Evolutionary conservation across 2,888 invertebrate species (phyloP).

Genomic region (Xylota segnis): DNA sequence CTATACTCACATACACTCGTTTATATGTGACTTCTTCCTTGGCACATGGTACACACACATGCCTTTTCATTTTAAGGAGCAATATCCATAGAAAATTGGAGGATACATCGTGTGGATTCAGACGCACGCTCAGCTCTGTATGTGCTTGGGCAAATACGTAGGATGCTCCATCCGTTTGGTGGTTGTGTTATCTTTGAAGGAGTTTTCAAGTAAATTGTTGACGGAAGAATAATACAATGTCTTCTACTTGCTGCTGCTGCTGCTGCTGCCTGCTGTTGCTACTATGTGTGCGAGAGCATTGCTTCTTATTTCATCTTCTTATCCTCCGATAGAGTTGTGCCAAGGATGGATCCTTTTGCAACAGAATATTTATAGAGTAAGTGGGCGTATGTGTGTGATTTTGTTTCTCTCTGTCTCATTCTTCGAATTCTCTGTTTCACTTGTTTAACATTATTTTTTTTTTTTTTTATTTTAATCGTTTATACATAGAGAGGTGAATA

Average conservation of each 20-base stretch:
- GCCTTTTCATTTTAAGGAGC: constrained; percentile 69
- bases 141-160: constrained; percentile 27
- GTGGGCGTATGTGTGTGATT: constrained; percentile 33
- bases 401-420: neutral
- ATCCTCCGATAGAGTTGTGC: neutral
- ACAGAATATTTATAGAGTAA: neutral
- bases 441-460: neutral
- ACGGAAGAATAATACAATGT: constrained; percentile 60
- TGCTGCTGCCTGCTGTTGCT: neutral
- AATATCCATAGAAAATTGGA: constrained; percentile 65
- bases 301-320: constrained; percentile 9
- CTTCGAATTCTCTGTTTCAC: neutral
- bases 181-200: constrained; percentile 40
- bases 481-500: constrained; percentile 44
- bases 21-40: constrained; percentile 32
- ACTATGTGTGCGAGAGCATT: neutral
- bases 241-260: constrained; percentile 14
- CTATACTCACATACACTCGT: neutral
- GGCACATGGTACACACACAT: constrained; percentile 38
- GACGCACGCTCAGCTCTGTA: constrained; percentile 61
- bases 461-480: constrained; percentile 2
- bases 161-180: constrained; percentile 33
- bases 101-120: constrained; percentile 24
- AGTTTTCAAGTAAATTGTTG: constrained; percentile 59
- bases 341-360: constrained; percentile 21